Evolutionary conservation across 1,140 invertebrate genomes (phyloP).

Genomic region (Aporrectodea caliginosa): DNA sequence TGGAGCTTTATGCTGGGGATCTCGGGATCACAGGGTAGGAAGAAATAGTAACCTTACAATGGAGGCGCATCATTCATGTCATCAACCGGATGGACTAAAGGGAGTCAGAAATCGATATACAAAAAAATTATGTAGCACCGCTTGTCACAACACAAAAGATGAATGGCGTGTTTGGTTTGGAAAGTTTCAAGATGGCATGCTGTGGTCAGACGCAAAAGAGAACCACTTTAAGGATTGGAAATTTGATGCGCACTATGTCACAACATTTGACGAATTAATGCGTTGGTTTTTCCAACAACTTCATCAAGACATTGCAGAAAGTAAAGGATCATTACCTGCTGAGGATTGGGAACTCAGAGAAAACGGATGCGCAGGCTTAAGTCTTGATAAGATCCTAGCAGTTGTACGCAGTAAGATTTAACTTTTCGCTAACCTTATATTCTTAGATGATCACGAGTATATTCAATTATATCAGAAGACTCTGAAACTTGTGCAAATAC

Average conservation of each 20-base stretch:
- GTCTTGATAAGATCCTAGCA: background rate
- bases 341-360: background rate
- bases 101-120: background rate
- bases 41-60: background rate
- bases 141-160: background rate
- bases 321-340: background rate
- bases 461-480: too few relatives aligned
- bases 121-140: background rate
- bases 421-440: too few relatives aligned
- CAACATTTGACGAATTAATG: slow-evolving; percentile 4
- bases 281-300: background rate
- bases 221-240: background rate
- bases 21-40: background rate
- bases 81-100: background rate
- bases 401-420: background rate
- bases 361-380: background rate
- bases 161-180: background rate
- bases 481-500: too few relatives aligned
- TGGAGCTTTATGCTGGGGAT: background rate
- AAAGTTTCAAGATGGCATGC: background rate
- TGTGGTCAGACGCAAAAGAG: background rate
- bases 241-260: background rate
- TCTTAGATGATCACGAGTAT: too few relatives aligned
- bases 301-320: background rate
- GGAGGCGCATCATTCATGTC: background rate